Conservation (phyloP, 2,797 vertebrate species). For the Molossus alvarezi region DNA sequence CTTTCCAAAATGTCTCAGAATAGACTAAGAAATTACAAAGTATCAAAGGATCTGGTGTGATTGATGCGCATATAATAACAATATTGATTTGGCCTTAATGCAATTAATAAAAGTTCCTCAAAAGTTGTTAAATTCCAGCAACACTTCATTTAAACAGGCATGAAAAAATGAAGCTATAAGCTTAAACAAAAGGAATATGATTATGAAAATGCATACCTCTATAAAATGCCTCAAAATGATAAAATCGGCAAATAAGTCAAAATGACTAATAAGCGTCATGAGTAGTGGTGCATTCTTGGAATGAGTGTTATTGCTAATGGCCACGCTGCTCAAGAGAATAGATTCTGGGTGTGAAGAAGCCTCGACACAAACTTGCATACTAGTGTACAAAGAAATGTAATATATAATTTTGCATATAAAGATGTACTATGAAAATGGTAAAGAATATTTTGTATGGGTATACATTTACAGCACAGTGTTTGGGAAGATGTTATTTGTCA, state of each 20-base stretch:
- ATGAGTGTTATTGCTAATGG: background rate
- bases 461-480: background rate
- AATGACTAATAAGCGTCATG: background rate
- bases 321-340: background rate
- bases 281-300: background rate
- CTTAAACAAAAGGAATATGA: conserved; percentile 1
- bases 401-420: background rate
- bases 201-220: background rate
- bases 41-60: background rate
- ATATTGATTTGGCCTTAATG: background rate
- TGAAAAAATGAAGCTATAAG: background rate
- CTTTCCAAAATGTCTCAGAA: background rate
- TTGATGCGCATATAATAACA: background rate
- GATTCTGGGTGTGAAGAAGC: background rate
- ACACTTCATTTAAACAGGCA: background rate
- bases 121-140: background rate
- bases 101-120: background rate
- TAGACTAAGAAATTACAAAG: background rate
- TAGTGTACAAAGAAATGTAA: background rate
- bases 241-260: background rate
- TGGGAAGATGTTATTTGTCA: background rate
- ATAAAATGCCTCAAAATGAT: conserved; percentile 12
- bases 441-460: background rate
- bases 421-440: background rate
- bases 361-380: background rate